A percentile compares a stretch with the other conserved stretches of the same genome.
These are phyloP conservation scores for Apodemus speciosus DNA, from an alignment of 2,113 vertebrate genomes.

Conservation along the genomic window DNA sequence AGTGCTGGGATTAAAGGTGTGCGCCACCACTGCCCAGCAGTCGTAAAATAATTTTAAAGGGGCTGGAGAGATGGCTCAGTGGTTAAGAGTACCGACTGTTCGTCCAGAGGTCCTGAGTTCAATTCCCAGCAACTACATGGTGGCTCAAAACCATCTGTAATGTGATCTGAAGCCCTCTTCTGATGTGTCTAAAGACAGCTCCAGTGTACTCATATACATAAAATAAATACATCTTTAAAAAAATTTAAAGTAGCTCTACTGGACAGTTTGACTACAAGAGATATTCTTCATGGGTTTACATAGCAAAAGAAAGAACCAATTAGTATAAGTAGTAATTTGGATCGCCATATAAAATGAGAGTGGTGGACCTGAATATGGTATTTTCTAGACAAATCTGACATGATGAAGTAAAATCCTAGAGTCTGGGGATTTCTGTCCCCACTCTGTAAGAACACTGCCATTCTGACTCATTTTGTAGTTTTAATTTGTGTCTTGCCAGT, in stretches of 20 bases:
- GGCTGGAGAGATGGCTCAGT: too few relatives aligned
- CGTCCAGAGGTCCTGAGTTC: too few relatives aligned
- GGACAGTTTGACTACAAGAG: background rate
- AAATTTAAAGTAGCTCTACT: background rate
- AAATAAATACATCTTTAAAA: too few relatives aligned
- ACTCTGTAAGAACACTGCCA: background rate
- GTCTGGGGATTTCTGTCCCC: background rate
- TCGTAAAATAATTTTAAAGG: too few relatives aligned
- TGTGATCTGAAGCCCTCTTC: too few relatives aligned
- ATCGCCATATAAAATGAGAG: slow-evolving; percentile 28
- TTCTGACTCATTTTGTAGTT: background rate
- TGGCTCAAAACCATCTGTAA: too few relatives aligned
- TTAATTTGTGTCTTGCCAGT: background rate
- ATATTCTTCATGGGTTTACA: background rate
- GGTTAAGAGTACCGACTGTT: too few relatives aligned
- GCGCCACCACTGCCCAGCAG: too few relatives aligned
- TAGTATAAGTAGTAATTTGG: slow-evolving; percentile 16
- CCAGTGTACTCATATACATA: too few relatives aligned
- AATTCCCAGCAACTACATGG: too few relatives aligned
- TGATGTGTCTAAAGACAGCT: too few relatives aligned
- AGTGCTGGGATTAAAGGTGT: too few relatives aligned
- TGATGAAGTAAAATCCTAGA: slow-evolving; percentile 18
- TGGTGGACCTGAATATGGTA: background rate
- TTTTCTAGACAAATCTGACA: slow-evolving; percentile 33
- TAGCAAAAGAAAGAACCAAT: slow-evolving; percentile 29